Evolutionary conservation across 2,888 invertebrate genomes (phyloP).

Genomic region (Hypselothyrea guttata): DNA sequence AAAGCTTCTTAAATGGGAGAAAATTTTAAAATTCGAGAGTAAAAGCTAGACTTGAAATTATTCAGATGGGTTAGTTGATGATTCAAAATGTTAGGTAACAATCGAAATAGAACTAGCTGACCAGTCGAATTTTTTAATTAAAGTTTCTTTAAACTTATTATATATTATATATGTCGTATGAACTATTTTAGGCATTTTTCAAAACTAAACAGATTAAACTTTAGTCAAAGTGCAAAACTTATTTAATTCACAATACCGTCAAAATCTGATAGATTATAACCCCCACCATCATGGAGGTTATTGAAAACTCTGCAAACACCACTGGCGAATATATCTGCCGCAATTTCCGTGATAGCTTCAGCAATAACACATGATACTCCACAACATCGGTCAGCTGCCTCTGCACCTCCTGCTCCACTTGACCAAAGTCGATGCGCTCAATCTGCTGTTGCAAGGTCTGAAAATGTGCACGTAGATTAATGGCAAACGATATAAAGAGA

Average conservation of each 20-base stretch:
- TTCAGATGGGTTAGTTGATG: too few relatives aligned
- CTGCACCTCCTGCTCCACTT: slow-evolving; percentile 16
- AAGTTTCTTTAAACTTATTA: too few relatives aligned
- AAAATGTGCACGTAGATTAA: slow-evolving; percentile 77
- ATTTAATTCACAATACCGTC: slow-evolving; percentile 43
- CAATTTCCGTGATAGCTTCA: slow-evolving; percentile 62
- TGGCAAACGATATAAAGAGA: slow-evolving; percentile 76
- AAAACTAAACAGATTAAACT: too few relatives aligned
- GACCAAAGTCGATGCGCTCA: slow-evolving; percentile 20
- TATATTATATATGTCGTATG: too few relatives aligned
- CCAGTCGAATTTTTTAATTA: too few relatives aligned
- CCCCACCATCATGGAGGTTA: slow-evolving; percentile 80
- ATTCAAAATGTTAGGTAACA: too few relatives aligned
- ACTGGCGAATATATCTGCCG: slow-evolving; percentile 74
- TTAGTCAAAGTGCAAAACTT: too few relatives aligned
- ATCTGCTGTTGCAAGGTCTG: slow-evolving; percentile 66
- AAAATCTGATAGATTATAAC: slow-evolving; percentile 80
- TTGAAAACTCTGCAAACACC: slow-evolving; percentile 79
- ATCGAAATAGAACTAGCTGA: too few relatives aligned
- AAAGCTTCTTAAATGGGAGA: too few relatives aligned
- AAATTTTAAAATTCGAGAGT: too few relatives aligned
- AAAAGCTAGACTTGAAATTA: too few relatives aligned
- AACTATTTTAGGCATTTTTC: too few relatives aligned
- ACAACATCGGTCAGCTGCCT: slow-evolving; percentile 53
- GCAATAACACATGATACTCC: slow-evolving; percentile 68